Percentiles rank a stretch among this genome's conserved stretches.
Evolutionary conservation across 2,113 vertebrate species (phyloP).

Genomic region (Etheostoma spectabile): DNA sequence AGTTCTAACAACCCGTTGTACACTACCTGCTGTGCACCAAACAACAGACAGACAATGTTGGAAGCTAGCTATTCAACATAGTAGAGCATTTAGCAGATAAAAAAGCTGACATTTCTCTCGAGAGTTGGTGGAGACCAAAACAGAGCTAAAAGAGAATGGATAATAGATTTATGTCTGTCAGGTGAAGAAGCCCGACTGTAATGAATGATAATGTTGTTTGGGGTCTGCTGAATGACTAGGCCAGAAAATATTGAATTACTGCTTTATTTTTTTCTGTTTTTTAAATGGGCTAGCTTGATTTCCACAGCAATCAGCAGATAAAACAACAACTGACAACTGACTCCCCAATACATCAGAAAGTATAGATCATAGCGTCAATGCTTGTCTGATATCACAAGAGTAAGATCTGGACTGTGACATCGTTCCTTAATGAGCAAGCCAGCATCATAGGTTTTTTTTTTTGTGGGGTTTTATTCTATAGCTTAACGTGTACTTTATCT

Average conservation of each 20-base stretch:
- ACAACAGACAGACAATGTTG: not conserved
- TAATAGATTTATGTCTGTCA: not conserved
- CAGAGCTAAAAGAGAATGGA: not conserved
- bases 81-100: not conserved
- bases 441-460: not conserved
- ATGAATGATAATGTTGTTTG: not conserved
- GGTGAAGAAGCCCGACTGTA: not conserved
- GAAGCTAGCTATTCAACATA: not conserved
- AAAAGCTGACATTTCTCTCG: not conserved
- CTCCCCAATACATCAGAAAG: not conserved
- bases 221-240: not conserved
- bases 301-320: not conserved
- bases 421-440: not conserved
- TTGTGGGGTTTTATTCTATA: not conserved
- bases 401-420: not conserved
- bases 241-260: not conserved
- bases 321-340: not conserved
- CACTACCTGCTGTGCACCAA: not conserved
- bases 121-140: not conserved
- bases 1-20: not conserved
- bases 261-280: not conserved
- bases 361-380: not conserved
- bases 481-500: conserved; percentile 4
- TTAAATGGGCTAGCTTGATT: not conserved
- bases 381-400: not conserved